These are phyloP conservation scores for Physeter macrocephalus DNA, from an alignment of 2,113 vertebrate genomes.

Conservation along the genomic window DNA sequence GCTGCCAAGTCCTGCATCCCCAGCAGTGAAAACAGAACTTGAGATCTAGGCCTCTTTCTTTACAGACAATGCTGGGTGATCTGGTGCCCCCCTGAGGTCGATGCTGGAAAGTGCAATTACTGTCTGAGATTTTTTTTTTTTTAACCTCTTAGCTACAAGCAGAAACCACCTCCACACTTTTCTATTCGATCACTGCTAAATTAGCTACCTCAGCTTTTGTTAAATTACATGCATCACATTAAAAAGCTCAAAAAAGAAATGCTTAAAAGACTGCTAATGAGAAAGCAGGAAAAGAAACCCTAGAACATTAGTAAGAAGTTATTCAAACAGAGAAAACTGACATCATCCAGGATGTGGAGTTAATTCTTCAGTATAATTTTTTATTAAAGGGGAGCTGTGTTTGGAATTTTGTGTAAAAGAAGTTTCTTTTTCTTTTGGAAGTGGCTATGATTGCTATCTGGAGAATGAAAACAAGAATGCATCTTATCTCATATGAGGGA, in stretches of 20 bases:
- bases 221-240: neutral
- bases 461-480: neutral
- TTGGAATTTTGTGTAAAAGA: neutral
- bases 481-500: neutral
- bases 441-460: neutral
- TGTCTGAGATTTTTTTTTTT: neutral
- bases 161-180: neutral
- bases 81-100: slow-evolving; percentile 52
- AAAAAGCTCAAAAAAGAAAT: neutral
- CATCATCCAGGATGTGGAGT: neutral
- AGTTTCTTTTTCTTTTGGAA: neutral
- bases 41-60: neutral
- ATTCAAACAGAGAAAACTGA: slow-evolving; percentile 8
- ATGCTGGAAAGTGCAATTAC: neutral
- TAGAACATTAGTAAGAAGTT: neutral
- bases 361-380: neutral
- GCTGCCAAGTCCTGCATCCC: neutral
- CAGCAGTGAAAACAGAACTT: neutral
- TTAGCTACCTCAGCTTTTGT: neutral
- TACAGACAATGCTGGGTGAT: neutral
- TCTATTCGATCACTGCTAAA: neutral
- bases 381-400: neutral
- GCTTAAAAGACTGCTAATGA: neutral
- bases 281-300: neutral
- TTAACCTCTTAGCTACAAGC: neutral